phyloP scores from a whole-genome alignment of 2,113 vertebrate genomes.

The Brevimyrus niger region DNA sequence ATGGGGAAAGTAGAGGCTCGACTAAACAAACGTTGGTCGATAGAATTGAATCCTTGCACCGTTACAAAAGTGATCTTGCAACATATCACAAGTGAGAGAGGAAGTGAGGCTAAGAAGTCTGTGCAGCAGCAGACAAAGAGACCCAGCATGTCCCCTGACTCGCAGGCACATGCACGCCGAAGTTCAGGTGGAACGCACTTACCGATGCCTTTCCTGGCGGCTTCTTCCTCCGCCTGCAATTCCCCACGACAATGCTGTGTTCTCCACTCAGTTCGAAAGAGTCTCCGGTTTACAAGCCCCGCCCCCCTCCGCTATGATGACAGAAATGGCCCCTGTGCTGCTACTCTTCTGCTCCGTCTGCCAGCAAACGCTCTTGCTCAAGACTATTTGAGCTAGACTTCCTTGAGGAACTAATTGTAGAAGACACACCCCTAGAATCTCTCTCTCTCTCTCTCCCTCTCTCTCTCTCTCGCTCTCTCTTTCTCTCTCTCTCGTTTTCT shows the following conservation, averaged over 20 bases:
- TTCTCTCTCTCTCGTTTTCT: neutral
- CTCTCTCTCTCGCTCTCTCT: neutral
- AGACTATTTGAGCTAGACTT: neutral
- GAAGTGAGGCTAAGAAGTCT: neutral
- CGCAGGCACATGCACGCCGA: neutral
- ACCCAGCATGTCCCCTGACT: neutral
- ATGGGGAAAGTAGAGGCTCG: neutral
- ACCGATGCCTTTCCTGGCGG: neutral
- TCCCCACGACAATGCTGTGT: neutral
- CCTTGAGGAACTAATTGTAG: constrained; percentile 18
- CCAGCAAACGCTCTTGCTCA: neutral
- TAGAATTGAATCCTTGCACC: neutral
- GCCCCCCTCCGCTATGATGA: neutral
- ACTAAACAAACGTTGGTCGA: neutral
- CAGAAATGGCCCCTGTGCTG: neutral
- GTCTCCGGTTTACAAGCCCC: neutral
- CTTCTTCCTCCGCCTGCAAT: neutral
- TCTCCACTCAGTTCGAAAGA: neutral
- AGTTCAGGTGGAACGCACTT: neutral
- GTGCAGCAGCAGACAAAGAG: neutral
- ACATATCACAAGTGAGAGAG: neutral
- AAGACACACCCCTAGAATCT: neutral
- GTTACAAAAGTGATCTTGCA: neutral
- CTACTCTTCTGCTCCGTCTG: neutral
- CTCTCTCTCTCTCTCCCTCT: neutral